A percentile compares a stretch with the other conserved stretches of the same genome.
phyloP scores from a whole-genome alignment of 1,140 invertebrate species.

The Pectinophora gossypiella region DNA sequence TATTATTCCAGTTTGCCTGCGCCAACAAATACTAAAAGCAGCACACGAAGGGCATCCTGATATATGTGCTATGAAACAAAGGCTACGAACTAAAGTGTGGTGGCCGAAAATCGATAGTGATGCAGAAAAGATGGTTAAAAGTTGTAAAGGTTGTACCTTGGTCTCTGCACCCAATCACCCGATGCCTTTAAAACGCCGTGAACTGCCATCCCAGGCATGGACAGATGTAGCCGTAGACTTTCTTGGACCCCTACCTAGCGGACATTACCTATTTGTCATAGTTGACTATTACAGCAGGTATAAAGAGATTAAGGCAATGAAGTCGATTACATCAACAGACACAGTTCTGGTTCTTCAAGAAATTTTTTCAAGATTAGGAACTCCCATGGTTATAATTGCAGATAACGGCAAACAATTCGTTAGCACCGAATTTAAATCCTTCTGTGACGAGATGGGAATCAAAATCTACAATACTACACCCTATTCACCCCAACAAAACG shows the following conservation, averaged over 20 bases:
- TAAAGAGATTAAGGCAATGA: neutral
- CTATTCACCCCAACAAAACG: too few relatives aligned
- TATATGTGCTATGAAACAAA: neutral
- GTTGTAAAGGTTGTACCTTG: neutral
- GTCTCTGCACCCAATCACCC: neutral
- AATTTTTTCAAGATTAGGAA: neutral
- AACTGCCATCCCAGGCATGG: neutral
- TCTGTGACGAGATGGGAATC: too few relatives aligned
- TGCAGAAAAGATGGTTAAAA: neutral
- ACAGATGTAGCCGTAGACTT: neutral
- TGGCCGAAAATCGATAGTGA: neutral
- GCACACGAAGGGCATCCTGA: neutral
- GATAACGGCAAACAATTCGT: too few relatives aligned
- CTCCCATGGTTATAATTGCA: neutral
- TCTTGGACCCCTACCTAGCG: neutral
- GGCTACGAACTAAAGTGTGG: neutral
- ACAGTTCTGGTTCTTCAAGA: neutral
- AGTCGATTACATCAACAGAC: neutral
- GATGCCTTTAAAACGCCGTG: neutral
- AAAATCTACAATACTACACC: too few relatives aligned
- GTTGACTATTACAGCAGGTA: neutral
- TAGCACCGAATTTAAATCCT: too few relatives aligned
- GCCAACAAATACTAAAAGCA: neutral
- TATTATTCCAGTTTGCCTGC: neutral
- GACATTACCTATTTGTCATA: neutral